Base-by-base conservation (phyloP, 2,888 invertebrate species). In the Spicauda simplicius region DNA sequence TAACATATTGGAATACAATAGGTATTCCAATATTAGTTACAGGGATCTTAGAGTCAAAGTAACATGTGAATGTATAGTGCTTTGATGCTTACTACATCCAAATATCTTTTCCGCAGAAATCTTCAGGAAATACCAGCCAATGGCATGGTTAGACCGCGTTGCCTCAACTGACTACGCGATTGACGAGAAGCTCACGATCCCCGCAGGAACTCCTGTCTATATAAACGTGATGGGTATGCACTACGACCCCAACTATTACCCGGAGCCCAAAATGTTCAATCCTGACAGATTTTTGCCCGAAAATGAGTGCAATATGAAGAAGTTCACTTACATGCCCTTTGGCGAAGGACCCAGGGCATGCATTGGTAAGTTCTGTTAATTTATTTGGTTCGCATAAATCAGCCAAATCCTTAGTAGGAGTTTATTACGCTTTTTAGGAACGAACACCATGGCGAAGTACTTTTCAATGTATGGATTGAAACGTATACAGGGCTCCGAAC, bases 311-410 rank as follows among this genome's bases (percentile, higher is more conserved):
- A 86, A 88, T 12, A 76, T 85, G 30, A 61, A 71, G 2, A 81
- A 82, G 0, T 83, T 79, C n/a, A 77, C 80, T 0, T 94, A 88
- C 59, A 67, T 93, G 69, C 94, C 95, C 0, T 95, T 95, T 72
- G 95, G 95, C 0, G 73, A 89, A 14, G 95, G 95, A 11, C 95
- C 94, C 0, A 89, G 95, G 64, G 93, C 85, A 76, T 95, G 95
- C 73, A 93, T 95, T 65, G 95, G 95, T 87, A 71, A 77, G 41
- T 48, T 0, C 2, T 64, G 25, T 25, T 37, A 19, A 19, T 14
- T 37, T 33, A 10, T 33, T 33, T 33, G 3, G 1, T 8, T 8
- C 3, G 25, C 25, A 25, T 25, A 4, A 2, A 25, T 25, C 25
- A 25, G 25, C n/a, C n/a, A n/a, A 25, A 25, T 2, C 25, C 2